Evolutionary conservation across 2,888 invertebrate genomes (phyloP), one percentile per base, ranked within the genome.

Genomic region (Gerris lacustris): DNA sequence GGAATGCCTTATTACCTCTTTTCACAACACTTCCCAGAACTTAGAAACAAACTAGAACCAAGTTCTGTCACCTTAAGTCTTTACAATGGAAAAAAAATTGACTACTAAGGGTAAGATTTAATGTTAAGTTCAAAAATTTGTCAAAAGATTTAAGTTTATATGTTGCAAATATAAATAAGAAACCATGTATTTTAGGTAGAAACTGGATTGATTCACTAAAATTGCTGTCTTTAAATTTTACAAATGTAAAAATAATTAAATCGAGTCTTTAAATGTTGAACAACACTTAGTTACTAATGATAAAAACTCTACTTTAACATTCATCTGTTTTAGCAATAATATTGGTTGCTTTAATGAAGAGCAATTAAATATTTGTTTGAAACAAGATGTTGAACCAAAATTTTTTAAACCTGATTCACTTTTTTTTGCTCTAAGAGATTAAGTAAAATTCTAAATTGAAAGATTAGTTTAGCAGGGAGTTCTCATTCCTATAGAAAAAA

Each of bases 61-160:
- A 55, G 55, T 55, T 11, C 11, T 2, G 55, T 55, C 5, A 55
- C 55, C 9, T 55, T 55, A 1, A 2, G 55, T 55, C 55, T 5
- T 5, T 55, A 55, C 55, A 55, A 55, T 55, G 55, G 55, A 2
- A 5, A 31, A 31, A 55, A 55, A 55, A 55, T 55, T 55, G 1
- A 55, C 55, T 55, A 55, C 55, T 55, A 55, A 55, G 55, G 55
- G 55, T 55, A 55, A 55, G 55, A 55, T 55, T 55, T 55, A 55
- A 55, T 55, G 55, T 55, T 55, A 55, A 55, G 55, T 55, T 4
- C 55, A 55, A 55, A 4, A 55, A 55, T 55, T 31, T 55, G 55
- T 55, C 55, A 55, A 55, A 55, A 15, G 55, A 55, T 9, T 55
- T 55, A 55, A 55, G 55, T 15, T 55, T 55, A 15, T 55, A 55